Percentiles rank a stretch among this genome's conserved stretches.
Conservation (phyloP, 2,797 vertebrate species). For the Scleropages formosus region DNA sequence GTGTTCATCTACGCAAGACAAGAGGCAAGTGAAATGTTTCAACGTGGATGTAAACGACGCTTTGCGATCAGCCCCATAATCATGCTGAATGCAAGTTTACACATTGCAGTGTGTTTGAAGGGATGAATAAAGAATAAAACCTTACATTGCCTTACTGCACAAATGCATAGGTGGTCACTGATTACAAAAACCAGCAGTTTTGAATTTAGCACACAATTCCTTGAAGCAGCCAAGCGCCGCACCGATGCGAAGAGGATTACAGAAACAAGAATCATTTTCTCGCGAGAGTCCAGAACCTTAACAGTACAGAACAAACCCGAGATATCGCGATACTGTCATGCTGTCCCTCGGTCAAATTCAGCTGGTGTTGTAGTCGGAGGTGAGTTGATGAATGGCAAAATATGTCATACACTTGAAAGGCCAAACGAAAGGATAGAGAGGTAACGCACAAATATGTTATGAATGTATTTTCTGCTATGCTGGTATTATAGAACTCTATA, state of each 20-base stretch:
- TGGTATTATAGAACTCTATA: constrained; percentile 2
- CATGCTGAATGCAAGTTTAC: no score
- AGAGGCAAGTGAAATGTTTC: background rate
- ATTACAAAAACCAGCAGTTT: no score
- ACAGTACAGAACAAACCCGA: background rate
- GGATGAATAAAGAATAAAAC: no score
- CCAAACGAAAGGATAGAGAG: background rate
- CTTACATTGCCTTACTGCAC: no score
- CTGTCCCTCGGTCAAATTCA: constrained; percentile 34
- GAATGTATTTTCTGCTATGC: constrained; percentile 39
- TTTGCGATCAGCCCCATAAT: background rate
- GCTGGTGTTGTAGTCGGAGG: constrained; percentile 45
- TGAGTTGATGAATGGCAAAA: constrained; percentile 32
- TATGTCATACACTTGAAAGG: background rate
- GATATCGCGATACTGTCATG: constrained; percentile 39
- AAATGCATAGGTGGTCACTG: no score
- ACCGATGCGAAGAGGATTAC: background rate
- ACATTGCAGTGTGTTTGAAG: no score
- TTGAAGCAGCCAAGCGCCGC: background rate
- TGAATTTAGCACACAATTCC: no score
- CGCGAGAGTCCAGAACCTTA: constrained; percentile 7
- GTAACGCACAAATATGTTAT: background rate
- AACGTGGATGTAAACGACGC: background rate
- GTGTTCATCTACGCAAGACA: background rate
- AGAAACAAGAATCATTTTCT: constrained; percentile 3